phyloP scores from a whole-genome alignment of 2,888 invertebrate genomes.

The Drosophila testacea region DNA sequence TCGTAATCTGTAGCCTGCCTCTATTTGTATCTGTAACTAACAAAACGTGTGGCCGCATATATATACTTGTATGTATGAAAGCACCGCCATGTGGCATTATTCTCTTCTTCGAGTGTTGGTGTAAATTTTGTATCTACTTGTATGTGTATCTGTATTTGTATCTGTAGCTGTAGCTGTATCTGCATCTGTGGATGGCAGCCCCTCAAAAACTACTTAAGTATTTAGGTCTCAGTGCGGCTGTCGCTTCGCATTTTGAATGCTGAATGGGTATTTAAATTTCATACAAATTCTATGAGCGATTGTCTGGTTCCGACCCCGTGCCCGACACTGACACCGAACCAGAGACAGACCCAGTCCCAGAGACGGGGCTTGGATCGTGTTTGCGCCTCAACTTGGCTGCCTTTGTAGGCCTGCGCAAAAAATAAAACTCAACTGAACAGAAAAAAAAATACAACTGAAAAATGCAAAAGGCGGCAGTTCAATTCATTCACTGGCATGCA shows the following conservation, averaged over 20 bases:
- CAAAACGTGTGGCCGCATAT: conserved; percentile 74
- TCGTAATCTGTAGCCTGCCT: conserved; percentile 53
- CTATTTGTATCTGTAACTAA: conserved; percentile 70
- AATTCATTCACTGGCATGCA: conserved; percentile 62
- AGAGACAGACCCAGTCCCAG: not conserved
- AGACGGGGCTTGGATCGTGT: conserved; percentile 45
- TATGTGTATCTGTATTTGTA: conserved; percentile 20
- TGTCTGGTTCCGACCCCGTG: conserved; percentile 48
- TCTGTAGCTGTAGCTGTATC: conserved; percentile 27
- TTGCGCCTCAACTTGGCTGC: conserved; percentile 40
- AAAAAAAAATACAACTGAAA: conserved; percentile 60
- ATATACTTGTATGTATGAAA: conserved; percentile 32
- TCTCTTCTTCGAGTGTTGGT: conserved; percentile 26
- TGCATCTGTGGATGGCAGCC: conserved; percentile 55
- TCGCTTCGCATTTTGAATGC: conserved; percentile 81
- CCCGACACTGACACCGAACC: not conserved
- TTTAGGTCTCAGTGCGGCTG: conserved; percentile 79
- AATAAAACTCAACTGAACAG: conserved; percentile 14
- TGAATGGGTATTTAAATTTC: conserved; percentile 82
- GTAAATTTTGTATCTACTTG: conserved; percentile 26
- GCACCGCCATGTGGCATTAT: conserved; percentile 63
- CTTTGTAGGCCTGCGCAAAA: conserved; percentile 59
- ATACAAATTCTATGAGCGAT: conserved; percentile 79
- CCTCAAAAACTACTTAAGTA: conserved; percentile 80
- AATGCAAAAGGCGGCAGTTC: conserved; percentile 73